These are phyloP conservation scores for Macroglossus sobrinus DNA, from an alignment of 2,113 vertebrate species.

Conservation along the genomic window DNA sequence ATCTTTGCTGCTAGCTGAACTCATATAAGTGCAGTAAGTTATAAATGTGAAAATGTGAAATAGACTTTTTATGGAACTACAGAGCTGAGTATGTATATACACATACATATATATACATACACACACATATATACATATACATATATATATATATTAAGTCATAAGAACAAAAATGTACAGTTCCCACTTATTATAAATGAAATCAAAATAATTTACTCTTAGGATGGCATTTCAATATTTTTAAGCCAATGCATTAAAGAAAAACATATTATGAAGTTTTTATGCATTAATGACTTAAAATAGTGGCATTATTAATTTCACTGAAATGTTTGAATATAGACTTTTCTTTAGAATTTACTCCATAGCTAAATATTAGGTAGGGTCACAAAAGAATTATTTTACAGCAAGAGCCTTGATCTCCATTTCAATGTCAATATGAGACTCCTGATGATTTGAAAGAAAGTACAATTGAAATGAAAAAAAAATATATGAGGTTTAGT, in stretches of 20 bases:
- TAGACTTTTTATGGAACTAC: slow-evolving; percentile 18
- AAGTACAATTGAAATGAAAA: background rate
- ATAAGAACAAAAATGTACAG: background rate
- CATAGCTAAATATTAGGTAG: background rate
- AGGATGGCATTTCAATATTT: slow-evolving; percentile 57
- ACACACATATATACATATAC: too few relatives aligned
- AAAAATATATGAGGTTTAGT: background rate
- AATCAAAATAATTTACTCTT: slow-evolving; percentile 47
- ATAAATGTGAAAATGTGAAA: slow-evolving; percentile 23
- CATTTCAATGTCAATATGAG: slow-evolving; percentile 4
- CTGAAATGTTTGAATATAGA: background rate
- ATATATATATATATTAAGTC: background rate
- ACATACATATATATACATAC: too few relatives aligned
- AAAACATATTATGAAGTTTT: slow-evolving; percentile 3
- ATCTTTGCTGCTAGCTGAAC: background rate
- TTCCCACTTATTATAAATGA: slow-evolving; percentile 43
- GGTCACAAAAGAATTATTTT: background rate
- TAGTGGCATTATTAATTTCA: slow-evolving; percentile 18
- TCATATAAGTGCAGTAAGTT: background rate
- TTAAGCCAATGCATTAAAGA: slow-evolving; percentile 26
- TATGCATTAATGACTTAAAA: slow-evolving; percentile 35
- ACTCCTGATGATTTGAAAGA: background rate
- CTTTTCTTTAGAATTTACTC: slow-evolving; percentile 20
- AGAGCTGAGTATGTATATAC: background rate
- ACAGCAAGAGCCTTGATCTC: background rate